Evolutionary conservation across 2,888 invertebrate species (phyloP).

Genomic region (Hydrotaea cyrtoneurina): DNA sequence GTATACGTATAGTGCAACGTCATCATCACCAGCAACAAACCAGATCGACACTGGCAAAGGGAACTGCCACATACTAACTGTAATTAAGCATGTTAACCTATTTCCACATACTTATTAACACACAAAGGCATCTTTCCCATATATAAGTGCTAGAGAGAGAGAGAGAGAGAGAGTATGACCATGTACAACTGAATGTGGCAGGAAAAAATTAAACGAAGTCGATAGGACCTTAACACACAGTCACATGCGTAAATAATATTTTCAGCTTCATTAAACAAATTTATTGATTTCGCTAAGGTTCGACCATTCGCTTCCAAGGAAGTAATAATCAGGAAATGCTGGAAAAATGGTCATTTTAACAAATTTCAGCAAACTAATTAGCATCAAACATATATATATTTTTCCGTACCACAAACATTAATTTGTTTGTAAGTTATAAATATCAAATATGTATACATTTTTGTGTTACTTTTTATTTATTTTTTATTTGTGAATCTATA

Average conservation of each 20-base stretch:
- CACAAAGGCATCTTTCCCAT: background rate
- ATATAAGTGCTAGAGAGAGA: background rate
- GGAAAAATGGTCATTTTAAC: too few species aligned
- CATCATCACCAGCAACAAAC: background rate
- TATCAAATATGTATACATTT: too few species aligned
- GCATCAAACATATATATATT: too few species aligned
- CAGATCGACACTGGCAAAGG: background rate
- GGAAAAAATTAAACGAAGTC: constrained; percentile 23
- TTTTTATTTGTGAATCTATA: too few species aligned
- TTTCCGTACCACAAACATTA: too few species aligned
- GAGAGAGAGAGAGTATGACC: background rate
- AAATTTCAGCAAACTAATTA: too few species aligned
- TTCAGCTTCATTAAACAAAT: too few species aligned
- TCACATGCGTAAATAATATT: background rate
- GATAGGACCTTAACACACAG: constrained; percentile 12
- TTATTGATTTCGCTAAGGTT: too few species aligned
- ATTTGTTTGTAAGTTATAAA: too few species aligned
- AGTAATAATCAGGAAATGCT: too few species aligned
- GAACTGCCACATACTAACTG: constrained; percentile 31
- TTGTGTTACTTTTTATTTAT: too few species aligned
- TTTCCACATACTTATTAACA: constrained; percentile 33
- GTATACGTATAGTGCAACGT: background rate
- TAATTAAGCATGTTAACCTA: constrained; percentile 38
- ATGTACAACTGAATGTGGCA: background rate
- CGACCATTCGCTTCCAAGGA: too few species aligned